Base-by-base conservation (phyloP, 2,797 vertebrate species). In the Babyrousa celebensis region DNA sequence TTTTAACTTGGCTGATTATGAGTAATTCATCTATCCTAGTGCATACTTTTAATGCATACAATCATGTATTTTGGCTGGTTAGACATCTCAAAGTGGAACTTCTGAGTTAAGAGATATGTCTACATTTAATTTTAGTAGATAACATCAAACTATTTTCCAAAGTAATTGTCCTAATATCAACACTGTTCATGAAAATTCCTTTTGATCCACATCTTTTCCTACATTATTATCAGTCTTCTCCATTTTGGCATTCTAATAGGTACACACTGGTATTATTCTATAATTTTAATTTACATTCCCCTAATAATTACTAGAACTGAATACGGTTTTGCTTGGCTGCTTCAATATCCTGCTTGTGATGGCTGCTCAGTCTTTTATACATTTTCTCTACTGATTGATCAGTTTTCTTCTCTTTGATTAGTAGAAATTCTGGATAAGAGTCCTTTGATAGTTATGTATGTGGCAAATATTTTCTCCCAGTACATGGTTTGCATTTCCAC, bases 101-200 rank as follows among this genome's bases (percentile, higher is more conserved):
- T 23, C 17, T 54, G 12, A 4, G 27, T 62, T 87, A 67, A 67
- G 11, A 52, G 60, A 75, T 29, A 80, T 18, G 3, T 18, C 79
- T 54, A n/a, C 1, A 74, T 63, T 60, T n/a, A 87, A 67, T 58
- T 93, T 85, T 77, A 95, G 10, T 48, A 95, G 23, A 56, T 43
- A 74, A n/a, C 71, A 65, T 54, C 23, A 16, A 95, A 78, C 7
- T 65, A 17, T 71, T 92, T 95, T 74, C 72, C 25, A 80, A 86
- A 83, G 40, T 72, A 5, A 5, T 75, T 58, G 54, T 16, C 40
- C 18, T 79, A 56, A n/a, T 3, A 78, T 56, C 29, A 43, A 62
- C 23, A 60, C 12, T 20, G 9, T 56, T 88, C 12, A 25, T 72
- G 56, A 96, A 15, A 85, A 83, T 72, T 75, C 14, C 48, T 60